Conservation (phyloP, 2,113 vertebrate genomes). For the Taxidea taxus region DNA sequence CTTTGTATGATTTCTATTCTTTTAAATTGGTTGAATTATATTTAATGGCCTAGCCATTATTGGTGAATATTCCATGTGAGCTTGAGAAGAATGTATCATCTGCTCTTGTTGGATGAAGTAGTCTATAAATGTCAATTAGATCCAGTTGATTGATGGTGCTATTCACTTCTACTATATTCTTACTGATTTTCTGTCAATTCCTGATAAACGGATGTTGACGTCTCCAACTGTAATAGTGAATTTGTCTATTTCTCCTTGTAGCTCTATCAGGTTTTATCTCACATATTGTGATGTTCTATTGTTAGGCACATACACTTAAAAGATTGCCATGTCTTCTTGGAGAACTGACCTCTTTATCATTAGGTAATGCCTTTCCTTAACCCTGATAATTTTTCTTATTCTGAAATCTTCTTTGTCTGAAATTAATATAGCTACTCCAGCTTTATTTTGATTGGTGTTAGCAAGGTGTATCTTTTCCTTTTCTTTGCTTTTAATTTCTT, state of each 20-base stretch:
- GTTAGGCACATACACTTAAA: background rate
- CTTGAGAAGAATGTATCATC: background rate
- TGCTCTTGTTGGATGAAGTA: background rate
- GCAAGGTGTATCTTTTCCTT: background rate
- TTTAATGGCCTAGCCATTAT: background rate
- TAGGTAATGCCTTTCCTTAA: background rate
- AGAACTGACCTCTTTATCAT: background rate
- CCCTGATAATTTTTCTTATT: background rate
- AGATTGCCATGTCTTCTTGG: background rate
- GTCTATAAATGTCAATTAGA: slow-evolving; percentile 29
- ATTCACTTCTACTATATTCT: background rate
- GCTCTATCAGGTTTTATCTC: background rate
- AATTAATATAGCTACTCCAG: background rate
- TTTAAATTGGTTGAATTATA: background rate
- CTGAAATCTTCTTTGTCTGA: background rate
- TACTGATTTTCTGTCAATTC: background rate
- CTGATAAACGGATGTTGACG: background rate
- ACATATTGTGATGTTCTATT: background rate
- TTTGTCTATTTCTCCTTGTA: background rate
- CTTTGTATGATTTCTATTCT: background rate
- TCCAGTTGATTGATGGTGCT: background rate
- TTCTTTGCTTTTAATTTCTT: background rate
- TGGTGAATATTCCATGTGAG: background rate
- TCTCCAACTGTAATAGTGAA: background rate
- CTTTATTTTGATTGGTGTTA: background rate